Evolutionary conservation across 2,888 invertebrate species (phyloP).

Genomic region (Caenorhabditis sp.): DNA sequence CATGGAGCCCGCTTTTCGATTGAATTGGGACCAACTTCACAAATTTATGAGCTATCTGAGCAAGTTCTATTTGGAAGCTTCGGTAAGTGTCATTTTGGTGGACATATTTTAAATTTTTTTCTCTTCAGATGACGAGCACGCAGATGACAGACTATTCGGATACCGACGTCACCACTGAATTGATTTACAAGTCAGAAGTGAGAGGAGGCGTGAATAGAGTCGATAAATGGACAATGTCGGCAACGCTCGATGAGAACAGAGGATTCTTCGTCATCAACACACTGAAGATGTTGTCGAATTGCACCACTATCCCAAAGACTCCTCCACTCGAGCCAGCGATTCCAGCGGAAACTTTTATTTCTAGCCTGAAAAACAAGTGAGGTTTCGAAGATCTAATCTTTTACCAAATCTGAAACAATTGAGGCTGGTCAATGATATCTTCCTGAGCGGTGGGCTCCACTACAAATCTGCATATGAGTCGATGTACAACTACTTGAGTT

Average conservation of each 20-base stretch:
- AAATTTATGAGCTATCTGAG: constrained; percentile 31
- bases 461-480: constrained; percentile 43
- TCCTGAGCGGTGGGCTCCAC: constrained; percentile 17
- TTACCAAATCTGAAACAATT: neutral
- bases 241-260: neutral
- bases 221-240: constrained; percentile 37
- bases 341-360: constrained; percentile 18
- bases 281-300: constrained; percentile 27
- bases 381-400: neutral
- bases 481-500: constrained; percentile 16
- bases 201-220: neutral
- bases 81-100: neutral
- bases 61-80: constrained; percentile 24
- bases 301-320: constrained; percentile 26
- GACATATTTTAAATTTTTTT: neutral
- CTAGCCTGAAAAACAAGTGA: constrained; percentile 28
- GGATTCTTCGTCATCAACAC: constrained; percentile 16
- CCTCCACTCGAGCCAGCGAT: constrained; percentile 33
- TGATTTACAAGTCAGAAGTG: constrained; percentile 8
- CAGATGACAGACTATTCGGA: constrained; percentile 12
- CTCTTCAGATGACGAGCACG: constrained; percentile 12
- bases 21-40: constrained; percentile 24
- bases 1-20: constrained; percentile 19
- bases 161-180: constrained; percentile 3
- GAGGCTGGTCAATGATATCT: constrained; percentile 28